These are phyloP conservation scores for Coranthus polyacanthus DNA, from an alignment of 2,797 vertebrate genomes.

Conservation along the genomic window DNA sequence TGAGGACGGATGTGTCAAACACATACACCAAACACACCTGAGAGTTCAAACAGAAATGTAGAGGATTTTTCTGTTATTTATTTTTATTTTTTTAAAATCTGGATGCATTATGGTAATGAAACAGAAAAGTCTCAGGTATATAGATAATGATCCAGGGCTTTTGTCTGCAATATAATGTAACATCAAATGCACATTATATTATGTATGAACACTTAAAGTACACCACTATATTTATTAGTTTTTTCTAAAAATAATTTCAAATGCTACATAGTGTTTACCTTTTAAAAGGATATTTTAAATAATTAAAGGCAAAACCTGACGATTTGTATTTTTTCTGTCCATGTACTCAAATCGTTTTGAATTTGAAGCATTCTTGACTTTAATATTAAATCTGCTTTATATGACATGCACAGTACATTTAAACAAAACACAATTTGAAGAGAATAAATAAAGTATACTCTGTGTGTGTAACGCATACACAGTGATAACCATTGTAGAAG, in stretches of 20 bases:
- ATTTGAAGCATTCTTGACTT: not conserved
- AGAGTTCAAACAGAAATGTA: constrained; percentile 26
- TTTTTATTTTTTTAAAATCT: constrained; percentile 17
- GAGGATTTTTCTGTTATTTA: not conserved
- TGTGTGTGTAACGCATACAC: constrained; percentile 22
- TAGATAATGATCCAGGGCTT: constrained; percentile 9
- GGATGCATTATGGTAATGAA: not conserved
- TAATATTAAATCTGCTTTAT: constrained; percentile 13
- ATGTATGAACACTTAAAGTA: constrained; percentile 7
- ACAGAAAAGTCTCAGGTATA: constrained; percentile 43
- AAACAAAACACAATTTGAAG: constrained; percentile 43
- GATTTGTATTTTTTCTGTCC: not conserved
- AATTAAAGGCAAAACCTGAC: too few species aligned
- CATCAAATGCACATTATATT: constrained; percentile 65
- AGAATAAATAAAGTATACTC: constrained; percentile 27
- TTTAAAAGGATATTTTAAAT: too few species aligned
- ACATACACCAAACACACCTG: constrained; percentile 46
- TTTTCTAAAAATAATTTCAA: constrained; percentile 31
- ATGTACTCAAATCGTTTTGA: not conserved
- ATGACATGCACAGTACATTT: constrained; percentile 72
- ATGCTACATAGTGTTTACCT: too few species aligned
- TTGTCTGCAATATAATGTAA: constrained; percentile 52
- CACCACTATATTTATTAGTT: not conserved
- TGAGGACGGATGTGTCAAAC: constrained; percentile 14
- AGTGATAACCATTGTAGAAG: constrained; percentile 79